These are phyloP conservation scores for Gorsachius goisagi DNA, from an alignment of 2,113 vertebrate species.

Conservation along the genomic window DNA sequence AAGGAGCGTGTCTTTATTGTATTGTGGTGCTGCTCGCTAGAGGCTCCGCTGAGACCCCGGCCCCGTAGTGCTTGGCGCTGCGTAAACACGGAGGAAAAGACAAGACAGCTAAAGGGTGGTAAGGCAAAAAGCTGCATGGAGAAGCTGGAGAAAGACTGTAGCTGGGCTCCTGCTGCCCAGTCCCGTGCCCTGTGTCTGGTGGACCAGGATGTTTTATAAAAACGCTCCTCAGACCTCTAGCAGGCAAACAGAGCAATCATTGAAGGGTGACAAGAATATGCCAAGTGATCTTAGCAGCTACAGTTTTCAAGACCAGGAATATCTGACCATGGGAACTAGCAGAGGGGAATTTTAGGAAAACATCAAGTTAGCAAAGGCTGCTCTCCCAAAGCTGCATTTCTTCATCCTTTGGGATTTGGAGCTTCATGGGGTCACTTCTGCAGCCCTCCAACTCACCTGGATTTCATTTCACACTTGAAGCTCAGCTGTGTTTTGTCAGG, in stretches of 20 bases:
- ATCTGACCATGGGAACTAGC: not conserved
- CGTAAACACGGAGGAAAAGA: not conserved
- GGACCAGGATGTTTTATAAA: not conserved
- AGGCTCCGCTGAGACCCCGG: not conserved
- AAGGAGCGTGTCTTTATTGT: not conserved
- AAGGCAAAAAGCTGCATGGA: not conserved
- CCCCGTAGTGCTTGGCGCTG: not conserved
- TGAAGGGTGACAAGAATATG: not conserved
- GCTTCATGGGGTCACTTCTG: accelerated
- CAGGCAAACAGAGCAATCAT: not conserved
- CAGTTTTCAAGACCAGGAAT: not conserved
- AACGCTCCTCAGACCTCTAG: not conserved
- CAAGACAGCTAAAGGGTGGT: not conserved
- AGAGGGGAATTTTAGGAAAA: not conserved
- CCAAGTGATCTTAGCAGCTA: accelerated
- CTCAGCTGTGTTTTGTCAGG: not conserved
- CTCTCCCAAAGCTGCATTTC: not conserved
- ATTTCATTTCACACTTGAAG: constrained; percentile 28
- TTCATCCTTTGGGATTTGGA: not conserved
- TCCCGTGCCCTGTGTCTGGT: not conserved
- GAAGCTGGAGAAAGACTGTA: not conserved
- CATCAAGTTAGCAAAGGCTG: not conserved
- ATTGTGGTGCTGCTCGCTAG: not conserved
- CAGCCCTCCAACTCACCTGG: not conserved
- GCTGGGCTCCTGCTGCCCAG: not conserved